Conservation (phyloP, 2,888 invertebrate species). For the Lithophane ornitopus region DNA sequence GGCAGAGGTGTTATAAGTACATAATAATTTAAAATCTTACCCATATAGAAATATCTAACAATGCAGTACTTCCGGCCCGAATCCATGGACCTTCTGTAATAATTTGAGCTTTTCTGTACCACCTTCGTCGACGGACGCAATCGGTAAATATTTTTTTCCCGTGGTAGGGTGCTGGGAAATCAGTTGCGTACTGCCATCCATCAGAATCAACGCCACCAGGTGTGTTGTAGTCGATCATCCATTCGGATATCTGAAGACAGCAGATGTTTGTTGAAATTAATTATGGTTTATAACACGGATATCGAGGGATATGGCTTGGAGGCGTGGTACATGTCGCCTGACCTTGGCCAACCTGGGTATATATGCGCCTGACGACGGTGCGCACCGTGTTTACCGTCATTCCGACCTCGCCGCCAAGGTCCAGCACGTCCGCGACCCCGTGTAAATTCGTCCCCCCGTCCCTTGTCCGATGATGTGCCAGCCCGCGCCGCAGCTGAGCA, state of each 20-base stretch:
- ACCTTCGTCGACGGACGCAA: slow-evolving; percentile 95
- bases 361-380: too few relatives aligned
- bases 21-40: slow-evolving; percentile 79
- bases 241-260: slow-evolving; percentile 93
- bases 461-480: too few relatives aligned
- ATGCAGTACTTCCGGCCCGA: slow-evolving; percentile 95
- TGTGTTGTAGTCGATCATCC: slow-evolving; percentile 97
- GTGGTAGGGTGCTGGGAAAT: slow-evolving; percentile 97
- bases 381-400: too few relatives aligned
- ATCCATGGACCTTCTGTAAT: slow-evolving; percentile 97
- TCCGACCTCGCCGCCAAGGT: too few relatives aligned
- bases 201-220: slow-evolving; percentile 97
- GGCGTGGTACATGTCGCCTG: too few relatives aligned
- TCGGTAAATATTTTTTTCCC: slow-evolving; percentile 96
- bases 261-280: slow-evolving; percentile 9
- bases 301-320: too few relatives aligned
- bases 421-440: too few relatives aligned
- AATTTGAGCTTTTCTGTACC: slow-evolving; percentile 96
- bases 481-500: too few relatives aligned
- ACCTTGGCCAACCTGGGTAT: too few relatives aligned
- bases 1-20: not conserved
- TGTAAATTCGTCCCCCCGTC: too few relatives aligned
- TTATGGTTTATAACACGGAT: not conserved
- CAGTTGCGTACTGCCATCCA: slow-evolving; percentile 98
- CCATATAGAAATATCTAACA: slow-evolving; percentile 95